Percentiles rank a stretch among this genome's conserved stretches.
Evolutionary conservation across 2,888 invertebrate genomes (phyloP).

Genomic region (Glyphotaelius pellucidus): DNA sequence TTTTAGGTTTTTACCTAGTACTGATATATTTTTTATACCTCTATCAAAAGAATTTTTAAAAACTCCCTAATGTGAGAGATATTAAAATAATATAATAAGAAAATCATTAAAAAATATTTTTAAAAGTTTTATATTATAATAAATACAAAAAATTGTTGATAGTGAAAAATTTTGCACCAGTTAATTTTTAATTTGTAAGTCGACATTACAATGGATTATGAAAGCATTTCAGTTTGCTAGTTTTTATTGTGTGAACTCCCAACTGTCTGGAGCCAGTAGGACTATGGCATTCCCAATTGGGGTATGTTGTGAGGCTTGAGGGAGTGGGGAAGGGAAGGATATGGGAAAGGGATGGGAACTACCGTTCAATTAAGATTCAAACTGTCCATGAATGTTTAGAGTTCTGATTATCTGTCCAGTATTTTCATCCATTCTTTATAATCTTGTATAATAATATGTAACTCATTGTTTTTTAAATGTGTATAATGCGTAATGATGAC

Average conservation of each 20-base stretch:
- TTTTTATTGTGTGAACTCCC: not conserved
- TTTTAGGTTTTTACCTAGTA: not conserved
- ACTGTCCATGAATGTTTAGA: not conserved
- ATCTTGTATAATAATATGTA: not conserved
- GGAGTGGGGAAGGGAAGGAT: too few relatives aligned
- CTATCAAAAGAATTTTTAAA: not conserved
- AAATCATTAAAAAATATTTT: not conserved
- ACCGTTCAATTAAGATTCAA: too few relatives aligned
- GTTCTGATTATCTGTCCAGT: not conserved
- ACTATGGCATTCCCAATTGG: too few relatives aligned
- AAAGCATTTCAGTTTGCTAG: not conserved
- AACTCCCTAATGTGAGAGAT: not conserved
- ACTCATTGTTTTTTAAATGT: not conserved
- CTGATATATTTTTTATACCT: constrained; percentile 20
- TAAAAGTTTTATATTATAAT: not conserved
- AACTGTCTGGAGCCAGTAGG: too few relatives aligned
- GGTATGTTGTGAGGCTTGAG: too few relatives aligned
- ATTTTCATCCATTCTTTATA: not conserved
- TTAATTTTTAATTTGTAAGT: not conserved
- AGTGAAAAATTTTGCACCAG: not conserved
- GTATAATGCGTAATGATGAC: not conserved
- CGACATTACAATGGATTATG: not conserved
- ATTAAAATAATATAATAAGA: not conserved
- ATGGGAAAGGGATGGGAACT: too few relatives aligned
- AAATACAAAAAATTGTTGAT: not conserved